phyloP scores from a whole-genome alignment of 1,140 invertebrate genomes.

The Drosophila triauraria region DNA sequence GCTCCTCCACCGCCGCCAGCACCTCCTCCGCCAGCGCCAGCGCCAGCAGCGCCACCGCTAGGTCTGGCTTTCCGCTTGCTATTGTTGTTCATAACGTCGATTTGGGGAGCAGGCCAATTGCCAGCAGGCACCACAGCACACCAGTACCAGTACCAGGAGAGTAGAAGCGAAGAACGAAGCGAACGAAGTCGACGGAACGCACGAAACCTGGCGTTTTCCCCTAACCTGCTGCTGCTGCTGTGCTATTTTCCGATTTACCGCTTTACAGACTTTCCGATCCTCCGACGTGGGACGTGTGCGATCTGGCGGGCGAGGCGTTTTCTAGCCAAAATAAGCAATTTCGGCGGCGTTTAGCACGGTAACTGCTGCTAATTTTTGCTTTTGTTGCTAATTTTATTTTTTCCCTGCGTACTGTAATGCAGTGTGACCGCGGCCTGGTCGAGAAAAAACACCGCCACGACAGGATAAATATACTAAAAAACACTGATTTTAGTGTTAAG shows the following conservation, averaged over 20 bases:
- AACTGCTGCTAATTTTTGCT: constrained; percentile 52
- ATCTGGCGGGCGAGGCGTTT: constrained; percentile 38
- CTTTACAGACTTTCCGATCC: constrained; percentile 21
- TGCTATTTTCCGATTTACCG: constrained; percentile 27
- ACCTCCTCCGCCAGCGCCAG: constrained; percentile 52
- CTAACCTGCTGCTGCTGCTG: constrained; percentile 19
- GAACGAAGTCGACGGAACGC: constrained; percentile 53
- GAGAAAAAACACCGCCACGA: background rate
- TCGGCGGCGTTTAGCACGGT: constrained; percentile 44
- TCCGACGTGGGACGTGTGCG: constrained; percentile 20
- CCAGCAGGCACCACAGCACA: constrained; percentile 39
- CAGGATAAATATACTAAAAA: background rate
- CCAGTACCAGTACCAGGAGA: constrained; percentile 59
- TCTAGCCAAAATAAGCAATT: constrained; percentile 35
- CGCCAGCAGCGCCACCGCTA: constrained; percentile 54
- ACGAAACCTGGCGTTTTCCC: constrained; percentile 50
- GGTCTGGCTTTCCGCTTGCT: constrained; percentile 84
- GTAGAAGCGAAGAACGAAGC: constrained; percentile 30
- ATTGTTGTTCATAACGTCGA: constrained; percentile 78
- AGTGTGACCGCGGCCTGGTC: constrained; percentile 4
- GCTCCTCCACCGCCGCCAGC: constrained; percentile 33
- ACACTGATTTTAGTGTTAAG: background rate
- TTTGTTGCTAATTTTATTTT: constrained; percentile 65
- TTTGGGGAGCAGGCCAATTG: constrained; percentile 58
- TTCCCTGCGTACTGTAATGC: constrained; percentile 52